Evolutionary conservation across 2,113 vertebrate species (phyloP).

Genomic region (Procavia capensis): DNA sequence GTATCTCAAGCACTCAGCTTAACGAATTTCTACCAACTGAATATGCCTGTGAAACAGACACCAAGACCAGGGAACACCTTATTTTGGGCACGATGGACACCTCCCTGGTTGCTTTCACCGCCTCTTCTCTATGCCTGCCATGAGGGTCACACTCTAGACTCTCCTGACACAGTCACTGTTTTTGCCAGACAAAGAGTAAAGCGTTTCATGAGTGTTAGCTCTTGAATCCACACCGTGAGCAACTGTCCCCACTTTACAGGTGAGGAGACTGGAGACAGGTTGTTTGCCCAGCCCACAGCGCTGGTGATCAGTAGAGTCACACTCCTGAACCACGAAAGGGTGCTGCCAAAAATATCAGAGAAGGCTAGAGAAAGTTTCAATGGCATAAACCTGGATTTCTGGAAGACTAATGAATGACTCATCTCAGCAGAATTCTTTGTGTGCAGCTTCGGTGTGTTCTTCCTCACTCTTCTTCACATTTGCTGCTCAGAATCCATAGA

Average conservation of each 20-base stretch:
- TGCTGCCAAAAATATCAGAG: not conserved
- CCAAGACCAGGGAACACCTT: not conserved
- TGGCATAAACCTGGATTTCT: not conserved
- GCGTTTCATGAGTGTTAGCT: not conserved
- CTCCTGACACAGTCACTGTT: not conserved
- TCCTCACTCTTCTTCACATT: not conserved
- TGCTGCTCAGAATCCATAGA: not conserved
- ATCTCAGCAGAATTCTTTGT: not conserved
- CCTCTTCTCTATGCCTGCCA: not conserved
- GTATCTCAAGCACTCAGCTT: not conserved
- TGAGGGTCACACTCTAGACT: not conserved
- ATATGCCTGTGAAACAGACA: not conserved
- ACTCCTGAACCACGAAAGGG: not conserved
- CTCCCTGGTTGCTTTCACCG: not conserved
- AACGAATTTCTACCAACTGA: not conserved
- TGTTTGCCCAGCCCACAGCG: accelerated
- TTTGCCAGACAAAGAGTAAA: not conserved
- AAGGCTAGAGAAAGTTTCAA: not conserved
- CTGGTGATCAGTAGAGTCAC: not conserved
- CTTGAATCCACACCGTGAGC: not conserved
- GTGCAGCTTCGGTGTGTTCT: not conserved
- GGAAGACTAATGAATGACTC: not conserved
- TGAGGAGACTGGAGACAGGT: not conserved
- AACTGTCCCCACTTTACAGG: not conserved
- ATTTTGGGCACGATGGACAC: not conserved